Base-by-base conservation (phyloP, 2,888 invertebrate genomes). In the Hypomecis punctinalis region DNA sequence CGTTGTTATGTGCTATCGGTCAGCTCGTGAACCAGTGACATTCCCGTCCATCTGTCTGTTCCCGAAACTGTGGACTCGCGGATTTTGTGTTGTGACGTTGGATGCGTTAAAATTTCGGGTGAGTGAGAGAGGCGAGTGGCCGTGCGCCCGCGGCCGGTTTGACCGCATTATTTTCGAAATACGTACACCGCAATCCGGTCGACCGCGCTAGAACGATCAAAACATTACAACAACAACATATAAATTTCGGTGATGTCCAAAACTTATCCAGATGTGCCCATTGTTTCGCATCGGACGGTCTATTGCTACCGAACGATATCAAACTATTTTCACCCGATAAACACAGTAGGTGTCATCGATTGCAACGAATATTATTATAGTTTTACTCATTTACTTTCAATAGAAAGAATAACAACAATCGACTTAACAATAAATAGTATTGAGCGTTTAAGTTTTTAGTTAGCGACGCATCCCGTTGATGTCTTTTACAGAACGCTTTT, bases 151-250 rank as follows among this genome's bases (percentile, higher is more conserved):
- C 86, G 88, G 90, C 91, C 89, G 89, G 91, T 91, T 90, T 92
- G 91, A 92, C 92, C 92, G 92, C 91, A 92, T 92, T 92, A 91
- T 92, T 91, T 90, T 90, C 89, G 90, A 90, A 90, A 91, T 91
- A 91, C 90, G 90, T 90, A 90, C 89, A 86, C 89, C 85, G 83
- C 86, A 85, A 90, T 90, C 91, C 90, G 90, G 86, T 90, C 88
- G 88, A 85, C 84, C 86, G 88, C 82, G 90, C 86, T 86, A 88
- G 81, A 83, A 83, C 85, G 85, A 91, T 90, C 91, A 91, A 91
- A 92, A 92, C 90, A 91, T 88, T 87, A 87, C 88, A 89, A 89
- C 86, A 88, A 88, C 87, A 88, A 85, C 85, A 84, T 82, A 84
- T 82, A 82, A 79, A 68, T 80, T 83, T 83, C 77, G 83, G 79